Base-by-base conservation (phyloP, 2,888 invertebrate species). In the Drosophila mettleri region DNA sequence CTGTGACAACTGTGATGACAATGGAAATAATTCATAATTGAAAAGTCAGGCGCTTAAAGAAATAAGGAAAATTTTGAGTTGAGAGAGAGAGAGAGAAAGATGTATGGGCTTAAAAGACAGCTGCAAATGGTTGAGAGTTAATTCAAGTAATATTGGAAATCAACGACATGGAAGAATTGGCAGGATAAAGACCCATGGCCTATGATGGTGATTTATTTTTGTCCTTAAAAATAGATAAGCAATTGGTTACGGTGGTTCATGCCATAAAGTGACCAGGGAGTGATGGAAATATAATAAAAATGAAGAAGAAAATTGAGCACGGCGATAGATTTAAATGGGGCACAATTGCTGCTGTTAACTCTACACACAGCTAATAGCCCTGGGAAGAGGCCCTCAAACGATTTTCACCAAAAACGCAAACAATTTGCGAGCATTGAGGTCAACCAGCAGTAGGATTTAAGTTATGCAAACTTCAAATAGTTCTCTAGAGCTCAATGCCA, bases 391-490 rank as follows among this genome's bases (percentile, higher is more conserved):
- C 22, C 34, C 24, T n/a, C 34, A 33, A 49, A 49, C 22, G 9
- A 12, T 49, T 10, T n/a, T 2, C 49, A 24, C 36, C 7, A 8
- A 24, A 36, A 36, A 51, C 24, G 51, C 34, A 51, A 36, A 48
- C 46, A 48, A 14, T 48, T 48, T 31, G 46, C 10, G 27, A 29
- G 27, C 46, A 20, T 48, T 31, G 46, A 31, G 46, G 46, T 46
- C 31, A 31, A 18, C 18, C 14, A n/a, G 24, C 7, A 4, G 16
- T 36, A 27, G 51, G 34, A 51, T 36, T 52, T 39, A 18, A 33
- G 54, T 31, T 54, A 27, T 45, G 55, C 55, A 55, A 55, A 34
- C 46, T 46, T 31, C 14, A 45, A 34, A 55, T 27, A 45, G 10
- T 24, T 34, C 34, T 55, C 46, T 3, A 7, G 46, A 43, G 45